These are phyloP conservation scores for Eonycteris spelaea DNA, from an alignment of 2,113 vertebrate genomes.

Conservation along the genomic window DNA sequence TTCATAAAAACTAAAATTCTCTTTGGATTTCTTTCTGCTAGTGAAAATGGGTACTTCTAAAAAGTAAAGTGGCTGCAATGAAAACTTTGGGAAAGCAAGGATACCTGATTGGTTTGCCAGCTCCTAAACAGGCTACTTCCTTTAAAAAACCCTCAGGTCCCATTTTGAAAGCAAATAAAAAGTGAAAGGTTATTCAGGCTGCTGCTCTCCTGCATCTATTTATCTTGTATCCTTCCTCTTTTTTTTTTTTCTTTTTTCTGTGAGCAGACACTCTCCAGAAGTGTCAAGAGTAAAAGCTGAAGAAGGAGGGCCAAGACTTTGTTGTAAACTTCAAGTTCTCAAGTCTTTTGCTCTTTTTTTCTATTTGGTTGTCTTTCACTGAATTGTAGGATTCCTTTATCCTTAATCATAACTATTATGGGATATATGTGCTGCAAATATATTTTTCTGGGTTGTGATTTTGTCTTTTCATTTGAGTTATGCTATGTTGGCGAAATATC, in stretches of 20 bases:
- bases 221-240: background rate
- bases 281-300: background rate
- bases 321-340: background rate
- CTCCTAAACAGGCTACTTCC: background rate
- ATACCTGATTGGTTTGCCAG: background rate
- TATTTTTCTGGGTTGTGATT: background rate
- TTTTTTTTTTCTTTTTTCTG: background rate
- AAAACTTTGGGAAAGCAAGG: background rate
- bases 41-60: background rate
- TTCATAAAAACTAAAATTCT: background rate
- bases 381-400: background rate
- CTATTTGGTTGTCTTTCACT: background rate
- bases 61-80: background rate
- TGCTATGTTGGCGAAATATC: background rate
- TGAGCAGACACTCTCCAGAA: background rate
- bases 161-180: background rate
- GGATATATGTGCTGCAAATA: background rate
- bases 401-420: background rate
- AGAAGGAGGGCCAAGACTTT: background rate
- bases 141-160: background rate
- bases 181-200: background rate
- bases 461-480: constrained; percentile 24
- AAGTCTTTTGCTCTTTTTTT: background rate
- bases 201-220: background rate
- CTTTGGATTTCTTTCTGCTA: background rate